A percentile compares a stretch with the other conserved stretches of the same genome.
These are phyloP conservation scores for Catharus bicknelli DNA, from an alignment of 2,113 vertebrate species.

Conservation along the genomic window DNA sequence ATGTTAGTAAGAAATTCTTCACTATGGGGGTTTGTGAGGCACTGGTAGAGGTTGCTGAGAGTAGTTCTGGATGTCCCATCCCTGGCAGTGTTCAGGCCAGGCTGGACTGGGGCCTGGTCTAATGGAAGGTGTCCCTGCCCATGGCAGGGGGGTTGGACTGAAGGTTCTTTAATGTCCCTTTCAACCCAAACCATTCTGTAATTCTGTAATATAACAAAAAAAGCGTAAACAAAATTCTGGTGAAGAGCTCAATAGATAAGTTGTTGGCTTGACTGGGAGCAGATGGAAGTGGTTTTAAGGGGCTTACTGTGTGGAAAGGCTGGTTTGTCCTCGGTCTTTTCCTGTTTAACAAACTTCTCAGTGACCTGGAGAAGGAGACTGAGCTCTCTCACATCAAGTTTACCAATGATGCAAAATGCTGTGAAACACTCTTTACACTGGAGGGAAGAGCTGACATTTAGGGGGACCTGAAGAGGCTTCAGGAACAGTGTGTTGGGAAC, in stretches of 20 bases:
- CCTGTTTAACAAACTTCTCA: background rate
- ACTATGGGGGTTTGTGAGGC: background rate
- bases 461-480: background rate
- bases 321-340: background rate
- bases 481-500: fast-evolving
- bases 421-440: fast-evolving
- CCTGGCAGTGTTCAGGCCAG: background rate
- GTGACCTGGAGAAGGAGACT: background rate
- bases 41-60: background rate
- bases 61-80: background rate
- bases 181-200: background rate
- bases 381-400: background rate
- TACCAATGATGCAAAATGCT: background rate
- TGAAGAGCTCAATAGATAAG: background rate
- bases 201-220: background rate
- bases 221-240: background rate
- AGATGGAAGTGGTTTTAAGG: background rate
- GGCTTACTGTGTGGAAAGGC: background rate
- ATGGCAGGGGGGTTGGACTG: background rate
- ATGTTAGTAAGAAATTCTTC: background rate
- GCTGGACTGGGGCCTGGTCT: background rate
- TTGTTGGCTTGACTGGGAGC: background rate
- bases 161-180: background rate
- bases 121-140: background rate
- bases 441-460: background rate